Evolutionary conservation across 2,113 vertebrate genomes (phyloP), one percentile per base, ranked within the genome.

Genomic region (Thymallus thymallus): DNA sequence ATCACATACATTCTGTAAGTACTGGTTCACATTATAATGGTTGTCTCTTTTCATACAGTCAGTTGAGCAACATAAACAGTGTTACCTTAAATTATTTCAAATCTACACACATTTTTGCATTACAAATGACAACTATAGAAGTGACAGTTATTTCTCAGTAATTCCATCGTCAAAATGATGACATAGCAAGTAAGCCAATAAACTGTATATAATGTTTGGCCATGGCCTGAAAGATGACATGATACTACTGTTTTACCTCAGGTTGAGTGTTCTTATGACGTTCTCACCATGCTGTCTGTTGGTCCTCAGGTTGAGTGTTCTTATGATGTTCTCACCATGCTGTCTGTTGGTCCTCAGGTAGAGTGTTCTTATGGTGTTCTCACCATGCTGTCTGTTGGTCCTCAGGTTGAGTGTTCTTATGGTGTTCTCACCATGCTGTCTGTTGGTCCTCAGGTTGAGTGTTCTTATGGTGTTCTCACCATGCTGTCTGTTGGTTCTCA

Each of bases 1-100:
- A 98, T 98, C 90, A 98, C 97, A 0, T 98, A 98, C 78, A 98
- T 99, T 77, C 90, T 98, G 97, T 98, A 87, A 98, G 97, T 96
- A 83, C 13, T 0, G 3, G 3, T 72, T 78, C 23, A 60, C 18
- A 14, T 73, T 55, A 10, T 12, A 22, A 29, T 23, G 9, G 13
- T 1, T 35, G 29, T 60, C 29, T 60, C 24, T 9, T 72, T 20
- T 65, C 29, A 46, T 67, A 18, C 16, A 55, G 51, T 55, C 22
- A 41, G 9, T 41, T 41, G 35, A 41, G 35, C 9, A 3, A 41
- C 9, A 3, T 41, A 41, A 41, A 41, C 35, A 10, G 35, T 41
- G 35, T 41, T 41, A 12, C 1, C 2, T 41, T 41, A 3, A 41
- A 6, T 58, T 6, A 3, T 13, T 55, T 32, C 20, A 14, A 26